Evolutionary conservation across 1,140 invertebrate genomes (phyloP).

Genomic region (Drosophila triauraria): DNA sequence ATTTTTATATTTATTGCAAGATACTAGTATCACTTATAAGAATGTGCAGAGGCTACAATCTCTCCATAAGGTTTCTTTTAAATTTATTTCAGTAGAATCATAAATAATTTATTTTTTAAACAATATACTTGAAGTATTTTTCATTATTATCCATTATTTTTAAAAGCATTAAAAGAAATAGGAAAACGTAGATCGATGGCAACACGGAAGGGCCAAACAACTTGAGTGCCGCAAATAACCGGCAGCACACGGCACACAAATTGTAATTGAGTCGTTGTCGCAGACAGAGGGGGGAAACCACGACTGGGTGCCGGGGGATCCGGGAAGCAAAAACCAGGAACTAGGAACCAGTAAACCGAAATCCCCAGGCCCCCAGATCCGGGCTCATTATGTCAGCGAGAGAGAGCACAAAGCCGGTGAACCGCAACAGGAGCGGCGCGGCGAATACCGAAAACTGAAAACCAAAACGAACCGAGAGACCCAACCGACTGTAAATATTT

Average conservation of each 20-base stretch:
- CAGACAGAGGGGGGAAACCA: slow-evolving; percentile 4
- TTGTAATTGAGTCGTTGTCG: slow-evolving; percentile 71
- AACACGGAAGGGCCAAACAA: slow-evolving; percentile 52
- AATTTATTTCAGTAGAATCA: too few relatives aligned
- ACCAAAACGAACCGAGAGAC: slow-evolving; percentile 42
- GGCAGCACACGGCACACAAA: slow-evolving; percentile 48
- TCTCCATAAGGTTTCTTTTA: too few relatives aligned
- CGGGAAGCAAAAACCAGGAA: slow-evolving; percentile 11
- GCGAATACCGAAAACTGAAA: slow-evolving; percentile 32
- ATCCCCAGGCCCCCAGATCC: slow-evolving; percentile 28
- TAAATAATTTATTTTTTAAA: background rate
- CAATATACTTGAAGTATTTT: background rate
- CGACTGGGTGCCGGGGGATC: background rate
- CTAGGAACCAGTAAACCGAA: slow-evolving; percentile 14
- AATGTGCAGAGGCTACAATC: too few relatives aligned
- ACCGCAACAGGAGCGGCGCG: slow-evolving; percentile 40
- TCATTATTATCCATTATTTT: background rate
- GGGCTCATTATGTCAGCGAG: slow-evolving; percentile 57
- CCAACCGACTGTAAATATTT: slow-evolving; percentile 65
- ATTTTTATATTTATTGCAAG: too few relatives aligned
- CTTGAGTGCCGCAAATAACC: slow-evolving; percentile 49
- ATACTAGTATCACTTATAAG: too few relatives aligned
- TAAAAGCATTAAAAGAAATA: background rate
- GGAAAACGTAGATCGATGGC: background rate
- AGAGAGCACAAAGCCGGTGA: slow-evolving; percentile 36